A percentile compares a stretch with the other conserved stretches of the same genome.
phyloP scores from a whole-genome alignment of 2,113 vertebrate genomes.

The Eleginops maclovinus region DNA sequence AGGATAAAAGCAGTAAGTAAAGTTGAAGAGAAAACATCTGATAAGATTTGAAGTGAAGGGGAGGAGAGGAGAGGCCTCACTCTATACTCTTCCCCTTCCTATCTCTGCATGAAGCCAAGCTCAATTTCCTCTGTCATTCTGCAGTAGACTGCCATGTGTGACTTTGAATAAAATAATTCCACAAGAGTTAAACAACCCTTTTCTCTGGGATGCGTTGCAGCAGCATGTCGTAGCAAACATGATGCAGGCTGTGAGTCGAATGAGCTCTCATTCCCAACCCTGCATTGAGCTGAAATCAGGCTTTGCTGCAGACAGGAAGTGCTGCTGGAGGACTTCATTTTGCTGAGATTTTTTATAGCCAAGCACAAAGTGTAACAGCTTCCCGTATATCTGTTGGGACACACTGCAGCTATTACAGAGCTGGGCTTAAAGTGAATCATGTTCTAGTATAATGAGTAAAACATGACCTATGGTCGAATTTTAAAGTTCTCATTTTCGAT shows the following conservation, averaged over 20 bases:
- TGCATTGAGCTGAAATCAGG: conserved; percentile 4
- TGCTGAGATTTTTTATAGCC: not conserved
- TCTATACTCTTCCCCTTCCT: not conserved
- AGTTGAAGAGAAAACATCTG: not conserved
- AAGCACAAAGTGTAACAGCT: not conserved
- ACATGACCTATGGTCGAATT: not conserved
- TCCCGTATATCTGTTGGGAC: not conserved
- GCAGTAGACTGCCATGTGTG: not conserved
- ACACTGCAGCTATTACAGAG: conserved; percentile 3
- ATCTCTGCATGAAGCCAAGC: not conserved
- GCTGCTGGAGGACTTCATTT: not conserved
- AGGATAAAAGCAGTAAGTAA: not conserved
- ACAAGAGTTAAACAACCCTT: not conserved
- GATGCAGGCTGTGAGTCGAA: not conserved
- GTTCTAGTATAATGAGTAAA: not conserved
- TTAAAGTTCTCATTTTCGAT: not conserved
- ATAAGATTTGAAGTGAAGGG: not conserved
- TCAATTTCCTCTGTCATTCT: not conserved
- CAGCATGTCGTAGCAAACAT: not conserved
- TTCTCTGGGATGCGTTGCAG: not conserved
- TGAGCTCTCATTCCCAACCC: not conserved
- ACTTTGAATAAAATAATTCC: not conserved
- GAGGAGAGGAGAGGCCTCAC: not conserved
- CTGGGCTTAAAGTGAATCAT: not conserved
- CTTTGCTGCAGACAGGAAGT: not conserved